Conservation (phyloP, 2,113 vertebrate genomes). For the Apus apus region DNA sequence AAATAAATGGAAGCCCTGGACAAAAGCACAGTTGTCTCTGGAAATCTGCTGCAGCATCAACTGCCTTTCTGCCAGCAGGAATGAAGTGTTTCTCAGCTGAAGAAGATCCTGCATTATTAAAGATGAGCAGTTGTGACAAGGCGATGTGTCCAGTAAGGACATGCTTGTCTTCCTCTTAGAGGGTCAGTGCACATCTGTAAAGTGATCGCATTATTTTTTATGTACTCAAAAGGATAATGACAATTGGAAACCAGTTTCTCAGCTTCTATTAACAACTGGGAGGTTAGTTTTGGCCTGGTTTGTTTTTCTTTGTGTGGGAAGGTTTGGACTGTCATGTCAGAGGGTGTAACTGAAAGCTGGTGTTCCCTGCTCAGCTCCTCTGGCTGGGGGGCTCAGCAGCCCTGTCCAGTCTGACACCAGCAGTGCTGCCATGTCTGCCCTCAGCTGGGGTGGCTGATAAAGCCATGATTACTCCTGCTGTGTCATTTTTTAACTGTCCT, state of each 20-base stretch:
- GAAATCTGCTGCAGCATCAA: not conserved
- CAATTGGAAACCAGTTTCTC: not conserved
- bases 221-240: not conserved
- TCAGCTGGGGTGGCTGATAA: not conserved
- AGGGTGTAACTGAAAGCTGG: not conserved
- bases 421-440: not conserved
- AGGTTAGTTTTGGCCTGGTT: constrained; percentile 9
- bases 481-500: constrained; percentile 21
- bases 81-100: not conserved
- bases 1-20: not conserved
- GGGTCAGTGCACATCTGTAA: not conserved
- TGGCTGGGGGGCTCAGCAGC: not conserved
- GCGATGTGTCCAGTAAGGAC: not conserved
- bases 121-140: not conserved
- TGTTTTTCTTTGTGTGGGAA: not conserved
- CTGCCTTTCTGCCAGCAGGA: not conserved
- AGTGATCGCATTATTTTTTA: not conserved
- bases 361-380: constrained; percentile 14
- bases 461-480: not conserved
- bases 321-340: not conserved
- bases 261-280: not conserved
- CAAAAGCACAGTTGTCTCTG: not conserved
- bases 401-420: not conserved
- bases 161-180: not conserved
- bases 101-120: not conserved